phyloP scores from a whole-genome alignment of 2,113 vertebrate genomes.

The Daubentonia madagascariensis region DNA sequence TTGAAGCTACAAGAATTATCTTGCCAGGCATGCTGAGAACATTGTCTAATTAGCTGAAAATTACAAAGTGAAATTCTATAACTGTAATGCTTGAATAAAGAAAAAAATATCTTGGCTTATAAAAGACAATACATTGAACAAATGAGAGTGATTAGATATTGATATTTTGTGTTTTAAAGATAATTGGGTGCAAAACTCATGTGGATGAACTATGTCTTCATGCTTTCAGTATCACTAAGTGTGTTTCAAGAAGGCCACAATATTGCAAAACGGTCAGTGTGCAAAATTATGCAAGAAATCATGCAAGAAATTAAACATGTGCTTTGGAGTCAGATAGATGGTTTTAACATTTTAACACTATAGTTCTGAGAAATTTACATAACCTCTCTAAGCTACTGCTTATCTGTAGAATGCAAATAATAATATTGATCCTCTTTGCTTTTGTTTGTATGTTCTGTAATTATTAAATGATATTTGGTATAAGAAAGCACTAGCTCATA shows the following conservation, averaged over 20 bases:
- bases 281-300: neutral
- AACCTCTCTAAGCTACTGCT: neutral
- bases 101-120: neutral
- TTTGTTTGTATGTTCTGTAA: neutral
- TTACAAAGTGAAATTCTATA: neutral
- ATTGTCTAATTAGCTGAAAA: neutral
- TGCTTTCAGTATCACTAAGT: neutral
- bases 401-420: conserved; percentile 15
- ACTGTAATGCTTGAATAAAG: neutral
- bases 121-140: neutral
- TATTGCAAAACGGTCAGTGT: neutral
- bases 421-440: neutral
- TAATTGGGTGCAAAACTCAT: neutral
- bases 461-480: neutral
- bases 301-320: neutral
- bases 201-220: neutral
- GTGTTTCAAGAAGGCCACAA: neutral
- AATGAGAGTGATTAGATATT: neutral
- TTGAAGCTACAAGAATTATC: neutral
- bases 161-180: neutral
- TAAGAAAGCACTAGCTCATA: neutral
- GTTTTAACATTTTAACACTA: neutral
- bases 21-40: neutral
- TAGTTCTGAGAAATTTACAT: neutral
- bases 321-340: neutral